These are phyloP conservation scores for Cosmia pyralina DNA, from an alignment of 2,888 invertebrate species.

Conservation along the genomic window DNA sequence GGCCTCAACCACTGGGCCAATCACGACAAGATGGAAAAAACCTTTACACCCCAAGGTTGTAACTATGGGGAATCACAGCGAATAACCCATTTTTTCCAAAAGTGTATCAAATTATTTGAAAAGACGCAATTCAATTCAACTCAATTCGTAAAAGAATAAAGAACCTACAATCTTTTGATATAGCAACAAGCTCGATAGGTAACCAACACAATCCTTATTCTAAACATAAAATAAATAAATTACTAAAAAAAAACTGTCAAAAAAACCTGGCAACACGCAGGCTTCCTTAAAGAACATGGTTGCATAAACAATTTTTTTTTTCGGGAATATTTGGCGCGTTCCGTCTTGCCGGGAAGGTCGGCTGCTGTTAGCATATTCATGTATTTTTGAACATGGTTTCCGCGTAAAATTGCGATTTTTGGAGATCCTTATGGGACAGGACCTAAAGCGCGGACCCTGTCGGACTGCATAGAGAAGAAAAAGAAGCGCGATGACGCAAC, in stretches of 20 bases:
- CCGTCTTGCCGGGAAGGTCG: slow-evolving; percentile 42
- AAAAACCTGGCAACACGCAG: slow-evolving; percentile 19
- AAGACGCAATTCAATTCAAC: slow-evolving; percentile 1
- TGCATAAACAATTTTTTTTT: slow-evolving; percentile 51
- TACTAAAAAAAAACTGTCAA: not conserved
- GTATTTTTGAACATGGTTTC: slow-evolving; percentile 43
- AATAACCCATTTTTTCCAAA: slow-evolving; percentile 9
- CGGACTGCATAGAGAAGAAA: too few relatives aligned
- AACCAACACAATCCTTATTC: slow-evolving; percentile 5
- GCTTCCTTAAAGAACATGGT: slow-evolving; percentile 41
- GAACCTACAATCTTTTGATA: slow-evolving; percentile 3
- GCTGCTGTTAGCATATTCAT: slow-evolving; percentile 57
- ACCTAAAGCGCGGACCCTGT: too few relatives aligned
- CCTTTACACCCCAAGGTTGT: slow-evolving; percentile 15
- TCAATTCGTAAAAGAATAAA: not conserved
- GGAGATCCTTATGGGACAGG: slow-evolving; percentile 33
- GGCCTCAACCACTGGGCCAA: not conserved
- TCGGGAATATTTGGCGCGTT: slow-evolving; percentile 26
- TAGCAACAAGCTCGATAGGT: slow-evolving; percentile 21
- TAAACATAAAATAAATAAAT: slow-evolving; percentile 38
- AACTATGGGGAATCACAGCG: not conserved
- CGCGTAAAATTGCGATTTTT: slow-evolving; percentile 48
- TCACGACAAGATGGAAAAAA: not conserved
- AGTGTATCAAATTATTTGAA: not conserved
- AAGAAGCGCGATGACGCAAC: too few relatives aligned